Conservation (phyloP, 2,888 invertebrate species). For the Tenthredo distinguenda region DNA sequence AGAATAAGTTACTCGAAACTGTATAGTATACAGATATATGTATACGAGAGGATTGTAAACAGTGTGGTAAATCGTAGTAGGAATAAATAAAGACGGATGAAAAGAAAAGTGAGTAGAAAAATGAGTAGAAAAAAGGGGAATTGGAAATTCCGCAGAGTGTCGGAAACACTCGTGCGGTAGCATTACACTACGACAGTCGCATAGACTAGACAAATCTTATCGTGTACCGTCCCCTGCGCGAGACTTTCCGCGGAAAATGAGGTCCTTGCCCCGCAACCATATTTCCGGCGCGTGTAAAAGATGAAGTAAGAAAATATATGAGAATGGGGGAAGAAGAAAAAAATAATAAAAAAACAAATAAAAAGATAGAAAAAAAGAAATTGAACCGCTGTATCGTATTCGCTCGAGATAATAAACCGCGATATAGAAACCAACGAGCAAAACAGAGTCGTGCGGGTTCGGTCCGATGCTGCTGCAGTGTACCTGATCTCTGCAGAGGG, state of each 20-base stretch:
- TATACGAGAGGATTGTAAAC: background rate
- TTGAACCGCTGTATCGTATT: background rate
- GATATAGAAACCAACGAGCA: conserved; percentile 18
- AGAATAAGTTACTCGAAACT: background rate
- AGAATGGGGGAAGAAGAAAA: background rate
- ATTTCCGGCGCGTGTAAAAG: background rate
- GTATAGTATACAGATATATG: background rate
- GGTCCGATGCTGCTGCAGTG: background rate
- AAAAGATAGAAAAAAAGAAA: background rate
- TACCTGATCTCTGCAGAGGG: background rate
- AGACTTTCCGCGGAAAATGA: background rate
- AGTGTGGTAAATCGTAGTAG: background rate
- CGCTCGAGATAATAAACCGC: conserved; percentile 32
- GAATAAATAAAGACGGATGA: background rate
- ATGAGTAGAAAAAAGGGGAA: background rate
- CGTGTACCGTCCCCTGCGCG: background rate
- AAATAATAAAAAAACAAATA: too few relatives aligned
- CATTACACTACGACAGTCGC: background rate
- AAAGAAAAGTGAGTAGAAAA: background rate
- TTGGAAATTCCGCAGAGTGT: background rate
- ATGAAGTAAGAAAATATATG: background rate
- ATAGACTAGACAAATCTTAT: background rate
- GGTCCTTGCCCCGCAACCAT: background rate
- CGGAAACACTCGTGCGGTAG: background rate
- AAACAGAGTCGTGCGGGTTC: background rate